Percentiles rank a stretch among this genome's conserved stretches.
Conservation (phyloP, 2,888 invertebrate species). For the Meteorus colon region DNA sequence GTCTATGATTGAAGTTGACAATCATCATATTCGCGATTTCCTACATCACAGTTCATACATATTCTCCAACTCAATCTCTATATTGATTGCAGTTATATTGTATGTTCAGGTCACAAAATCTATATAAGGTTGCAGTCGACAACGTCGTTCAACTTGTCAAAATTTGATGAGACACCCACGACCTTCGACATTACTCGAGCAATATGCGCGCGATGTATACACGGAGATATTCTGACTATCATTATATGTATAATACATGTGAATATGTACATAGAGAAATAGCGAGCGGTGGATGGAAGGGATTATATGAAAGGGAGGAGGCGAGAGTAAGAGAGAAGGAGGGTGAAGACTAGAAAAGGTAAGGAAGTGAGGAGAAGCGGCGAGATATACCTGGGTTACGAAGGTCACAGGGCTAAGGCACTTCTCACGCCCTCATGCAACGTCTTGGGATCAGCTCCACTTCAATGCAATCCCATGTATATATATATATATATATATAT, state of each 20-base stretch:
- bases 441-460: conserved; percentile 68
- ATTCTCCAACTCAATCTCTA: neutral
- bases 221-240: conserved; percentile 4
- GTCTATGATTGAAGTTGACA: neutral
- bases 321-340: conserved; percentile 37
- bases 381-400: conserved; percentile 62
- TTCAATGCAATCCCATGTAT: conserved; percentile 63
- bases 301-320: conserved; percentile 20
- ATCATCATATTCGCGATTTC: neutral
- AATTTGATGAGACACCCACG: conserved; percentile 68
- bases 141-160: conserved; percentile 61
- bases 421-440: conserved; percentile 72
- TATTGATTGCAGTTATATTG: neutral
- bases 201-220: conserved; percentile 23
- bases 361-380: conserved; percentile 42
- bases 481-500: neutral
- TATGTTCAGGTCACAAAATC: conserved; percentile 39
- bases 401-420: conserved; percentile 72
- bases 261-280: conserved; percentile 40
- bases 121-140: conserved; percentile 18
- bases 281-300: conserved; percentile 32
- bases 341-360: conserved; percentile 44
- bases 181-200: conserved; percentile 46
- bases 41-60: neutral
- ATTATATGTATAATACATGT: conserved; percentile 2